Evolutionary conservation across 2,113 vertebrate species (phyloP).

Genomic region (Gyps fulvus): DNA sequence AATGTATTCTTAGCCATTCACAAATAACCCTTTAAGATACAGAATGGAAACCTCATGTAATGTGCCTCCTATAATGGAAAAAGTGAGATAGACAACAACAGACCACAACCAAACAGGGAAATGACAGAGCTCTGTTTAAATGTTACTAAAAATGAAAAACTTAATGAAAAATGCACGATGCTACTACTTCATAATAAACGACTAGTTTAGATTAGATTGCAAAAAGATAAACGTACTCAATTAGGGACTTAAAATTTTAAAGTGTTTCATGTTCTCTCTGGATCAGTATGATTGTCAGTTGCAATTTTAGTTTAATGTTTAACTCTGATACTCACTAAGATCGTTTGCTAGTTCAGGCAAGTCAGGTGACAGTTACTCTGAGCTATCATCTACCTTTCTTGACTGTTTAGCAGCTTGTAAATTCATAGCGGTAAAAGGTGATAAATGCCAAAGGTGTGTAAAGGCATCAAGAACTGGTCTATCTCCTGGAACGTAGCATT

Average conservation of each 20-base stretch:
- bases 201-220: neutral
- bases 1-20: constrained; percentile 4
- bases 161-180: neutral
- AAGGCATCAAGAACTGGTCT: neutral
- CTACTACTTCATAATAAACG: neutral
- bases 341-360: neutral
- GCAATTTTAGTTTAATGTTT: neutral
- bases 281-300: neutral
- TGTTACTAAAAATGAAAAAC: constrained; percentile 29
- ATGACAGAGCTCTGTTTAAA: constrained; percentile 12
- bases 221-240: neutral
- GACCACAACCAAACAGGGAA: constrained; percentile 12
- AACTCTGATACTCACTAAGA: neutral
- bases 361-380: neutral
- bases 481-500: neutral
- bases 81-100: neutral
- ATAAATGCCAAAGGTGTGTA: neutral
- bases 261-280: neutral
- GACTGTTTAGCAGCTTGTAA: neutral
- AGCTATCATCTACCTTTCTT: neutral
- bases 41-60: constrained; percentile 33
- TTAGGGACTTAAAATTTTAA: neutral
- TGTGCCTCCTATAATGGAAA: constrained; percentile 17
- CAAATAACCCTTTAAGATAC: constrained; percentile 24
- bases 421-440: neutral